Evolutionary conservation across 2,113 vertebrate genomes (phyloP).

Genomic region (Stigmatopora nigra): DNA sequence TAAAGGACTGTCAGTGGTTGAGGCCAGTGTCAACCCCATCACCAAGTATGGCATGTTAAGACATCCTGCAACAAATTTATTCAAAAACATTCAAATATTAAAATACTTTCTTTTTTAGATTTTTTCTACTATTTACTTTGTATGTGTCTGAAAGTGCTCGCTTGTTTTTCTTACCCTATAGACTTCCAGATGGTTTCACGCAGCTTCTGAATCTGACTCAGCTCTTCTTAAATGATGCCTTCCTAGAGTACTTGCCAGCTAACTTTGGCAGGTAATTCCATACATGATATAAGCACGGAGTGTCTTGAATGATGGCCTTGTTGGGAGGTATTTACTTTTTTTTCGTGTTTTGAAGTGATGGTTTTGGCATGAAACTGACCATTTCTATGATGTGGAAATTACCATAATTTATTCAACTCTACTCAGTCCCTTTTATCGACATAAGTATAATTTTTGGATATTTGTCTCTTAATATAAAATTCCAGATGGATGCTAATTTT

Average conservation of each 20-base stretch:
- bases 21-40: conserved; percentile 98
- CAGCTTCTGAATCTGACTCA: conserved; percentile 98
- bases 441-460: not conserved
- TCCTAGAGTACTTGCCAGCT: conserved; percentile 95
- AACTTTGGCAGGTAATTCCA: conserved; percentile 95
- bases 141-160: conserved; percentile 22
- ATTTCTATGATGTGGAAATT: not conserved
- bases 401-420: not conserved
- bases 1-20: conserved; percentile 97
- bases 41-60: conserved; percentile 81
- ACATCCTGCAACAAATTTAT: not conserved
- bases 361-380: not conserved
- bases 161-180: conserved; percentile 52
- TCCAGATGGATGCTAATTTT: not conserved
- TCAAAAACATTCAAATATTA: no score
- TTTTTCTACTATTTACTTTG: conserved; percentile 11
- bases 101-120: not conserved
- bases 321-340: not conserved
- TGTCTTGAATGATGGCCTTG: not conserved
- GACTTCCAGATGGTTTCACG: conserved; percentile 97
- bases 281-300: conserved; percentile 11
- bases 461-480: not conserved
- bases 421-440: not conserved
- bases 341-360: not conserved
- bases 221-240: conserved; percentile 99